Conservation (phyloP, 2,888 invertebrate genomes). For the Pomacea canaliculata region DNA sequence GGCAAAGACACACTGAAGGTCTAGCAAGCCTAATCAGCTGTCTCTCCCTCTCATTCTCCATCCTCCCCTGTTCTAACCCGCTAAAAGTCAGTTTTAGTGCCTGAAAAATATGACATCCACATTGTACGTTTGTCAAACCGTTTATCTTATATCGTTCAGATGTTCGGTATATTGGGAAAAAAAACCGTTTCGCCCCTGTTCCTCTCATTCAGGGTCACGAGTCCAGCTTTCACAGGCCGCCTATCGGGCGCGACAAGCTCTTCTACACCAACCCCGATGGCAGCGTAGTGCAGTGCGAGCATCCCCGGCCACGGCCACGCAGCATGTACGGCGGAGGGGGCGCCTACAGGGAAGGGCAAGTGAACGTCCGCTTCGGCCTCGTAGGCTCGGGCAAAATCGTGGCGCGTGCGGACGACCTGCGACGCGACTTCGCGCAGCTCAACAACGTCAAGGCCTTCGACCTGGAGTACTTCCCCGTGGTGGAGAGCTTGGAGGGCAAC, state of each 20-base stretch:
- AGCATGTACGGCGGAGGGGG: constrained; percentile 53
- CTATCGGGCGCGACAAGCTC: constrained; percentile 52
- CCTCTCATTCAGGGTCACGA: constrained; percentile 60
- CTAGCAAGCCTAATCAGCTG: too few relatives aligned
- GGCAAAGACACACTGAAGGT: constrained; percentile 75
- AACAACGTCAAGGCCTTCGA: constrained; percentile 91
- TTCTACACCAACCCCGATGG: constrained; percentile 51
- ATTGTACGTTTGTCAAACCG: too few relatives aligned
- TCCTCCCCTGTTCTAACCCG: too few relatives aligned
- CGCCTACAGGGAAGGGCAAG: constrained; percentile 42
- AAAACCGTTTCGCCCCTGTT: too few relatives aligned
- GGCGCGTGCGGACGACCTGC: constrained; percentile 82
- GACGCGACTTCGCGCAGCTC: constrained; percentile 87
- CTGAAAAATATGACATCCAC: too few relatives aligned
- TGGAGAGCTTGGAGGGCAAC: constrained; percentile 78
- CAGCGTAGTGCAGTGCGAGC: constrained; percentile 37
- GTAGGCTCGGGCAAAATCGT: constrained; percentile 87
- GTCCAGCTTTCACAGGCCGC: constrained; percentile 61
- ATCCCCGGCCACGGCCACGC: constrained; percentile 38
- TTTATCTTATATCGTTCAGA: too few relatives aligned
- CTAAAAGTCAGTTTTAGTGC: too few relatives aligned
- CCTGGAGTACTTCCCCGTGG: constrained; percentile 93
- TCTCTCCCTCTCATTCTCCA: too few relatives aligned
- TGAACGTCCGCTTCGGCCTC: constrained; percentile 77
- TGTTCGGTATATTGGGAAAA: too few relatives aligned